phyloP scores from a whole-genome alignment of 2,888 invertebrate genomes.

The Liposcelis brunnea region DNA sequence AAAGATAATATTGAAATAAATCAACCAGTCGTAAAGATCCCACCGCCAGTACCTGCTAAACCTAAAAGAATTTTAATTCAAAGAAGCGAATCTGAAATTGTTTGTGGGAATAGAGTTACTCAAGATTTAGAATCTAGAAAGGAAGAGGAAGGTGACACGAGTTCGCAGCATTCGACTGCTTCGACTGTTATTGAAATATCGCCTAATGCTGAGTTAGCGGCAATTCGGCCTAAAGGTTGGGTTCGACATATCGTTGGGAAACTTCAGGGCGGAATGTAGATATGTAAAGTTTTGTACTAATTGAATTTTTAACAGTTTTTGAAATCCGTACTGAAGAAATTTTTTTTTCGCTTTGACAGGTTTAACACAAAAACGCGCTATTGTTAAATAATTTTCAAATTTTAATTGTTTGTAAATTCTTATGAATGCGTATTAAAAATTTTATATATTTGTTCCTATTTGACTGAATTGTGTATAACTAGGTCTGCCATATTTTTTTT shows the following conservation, averaged over 20 bases:
- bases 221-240: constrained; percentile 39
- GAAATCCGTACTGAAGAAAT: too few relatives aligned
- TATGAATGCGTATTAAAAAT: too few relatives aligned
- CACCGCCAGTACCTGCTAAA: constrained; percentile 48
- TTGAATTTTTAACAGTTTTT: too few relatives aligned
- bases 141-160: constrained; percentile 24
- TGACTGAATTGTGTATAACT: too few relatives aligned
- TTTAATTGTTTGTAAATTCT: too few relatives aligned
- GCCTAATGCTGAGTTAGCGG: constrained; percentile 25
- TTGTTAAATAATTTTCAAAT: too few relatives aligned
- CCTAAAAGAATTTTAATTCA: constrained; percentile 25
- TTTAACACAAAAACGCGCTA: too few relatives aligned
- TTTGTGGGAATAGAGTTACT: constrained; percentile 23
- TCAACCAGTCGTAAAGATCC: constrained; percentile 19
- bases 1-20: too few relatives aligned
- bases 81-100: constrained; percentile 14
- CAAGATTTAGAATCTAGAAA: constrained; percentile 18
- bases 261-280: constrained; percentile 32
- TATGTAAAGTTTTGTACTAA: neutral
- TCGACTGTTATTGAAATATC: constrained; percentile 26
- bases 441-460: too few relatives aligned
- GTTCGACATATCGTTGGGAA: constrained; percentile 57
- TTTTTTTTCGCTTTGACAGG: too few relatives aligned
- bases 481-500: too few relatives aligned
- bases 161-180: constrained; percentile 25